Base-by-base conservation (phyloP, 64 coral and sea anemone species). In the Dendrophyllia cribrosa region DNA sequence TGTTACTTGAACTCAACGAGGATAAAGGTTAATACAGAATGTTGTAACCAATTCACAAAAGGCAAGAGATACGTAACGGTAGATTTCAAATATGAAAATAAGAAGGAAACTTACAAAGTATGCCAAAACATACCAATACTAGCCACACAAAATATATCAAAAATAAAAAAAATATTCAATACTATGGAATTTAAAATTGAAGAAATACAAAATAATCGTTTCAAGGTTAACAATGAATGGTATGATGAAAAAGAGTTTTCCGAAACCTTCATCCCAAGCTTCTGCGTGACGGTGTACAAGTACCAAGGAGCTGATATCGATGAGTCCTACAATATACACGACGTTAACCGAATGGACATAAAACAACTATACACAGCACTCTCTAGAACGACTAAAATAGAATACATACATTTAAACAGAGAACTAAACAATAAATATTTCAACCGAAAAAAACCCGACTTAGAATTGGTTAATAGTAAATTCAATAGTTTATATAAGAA, bases 251-350 rank as follows among this genome's bases (percentile, higher is more conserved):
- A 76, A 45, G 72, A 22, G 17, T 77, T 89, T 59, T 55, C 44
- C 0, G 69, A 88, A 17, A 21, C 1, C 1, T 90, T 91, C 23
- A 91, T 91, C 3, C 89, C 77, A 19, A 6, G 45, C 0, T 82
- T 83, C 51, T 91, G 89, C 12, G 22, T 69, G 0, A 91, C 77
- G 0, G 89, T 91, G 0, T 91, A 91, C 17, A 91, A 91, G n/a
- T 83, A 82, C 17, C 76, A 91, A 72, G 88, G 88, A 46, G 56
- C 58, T 3, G 88, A 90, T 7, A 78, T 71, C 1, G 65, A 90
- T 15, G 75, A 90, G 23, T 5, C 2, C 0, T 80, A 90, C 53
- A 90, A 90, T 34, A 79, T 79, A 21, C 19, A 79, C n/a, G 88
- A 90, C 17, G 14, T 70, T 12, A 70, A 90, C 20, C 8, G 55